These are phyloP conservation scores for Bombus pyrosoma DNA, from an alignment of 1,140 invertebrate genomes.

Conservation along the genomic window DNA sequence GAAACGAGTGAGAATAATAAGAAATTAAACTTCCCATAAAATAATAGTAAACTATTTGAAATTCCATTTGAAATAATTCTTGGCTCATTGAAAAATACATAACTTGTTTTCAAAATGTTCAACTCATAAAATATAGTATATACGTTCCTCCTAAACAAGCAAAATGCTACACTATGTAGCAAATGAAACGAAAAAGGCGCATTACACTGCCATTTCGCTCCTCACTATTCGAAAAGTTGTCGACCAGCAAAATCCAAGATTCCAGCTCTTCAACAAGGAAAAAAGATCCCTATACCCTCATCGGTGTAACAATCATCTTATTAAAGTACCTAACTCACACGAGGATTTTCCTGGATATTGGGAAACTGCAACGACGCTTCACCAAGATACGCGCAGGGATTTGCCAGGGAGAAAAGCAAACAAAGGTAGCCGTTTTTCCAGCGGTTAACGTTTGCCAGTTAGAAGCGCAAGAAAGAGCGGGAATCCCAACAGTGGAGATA, in stretches of 20 bases:
- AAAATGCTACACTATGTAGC: no score
- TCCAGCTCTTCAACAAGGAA: background rate
- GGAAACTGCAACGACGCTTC: background rate
- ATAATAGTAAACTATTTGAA: no score
- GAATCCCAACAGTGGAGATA: no score
- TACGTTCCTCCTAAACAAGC: no score
- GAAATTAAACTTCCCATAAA: no score
- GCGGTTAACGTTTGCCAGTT: background rate
- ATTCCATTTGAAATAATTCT: no score
- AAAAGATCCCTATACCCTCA: no score
- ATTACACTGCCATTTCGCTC: background rate
- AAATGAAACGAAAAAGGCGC: background rate
- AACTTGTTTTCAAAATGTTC: no score
- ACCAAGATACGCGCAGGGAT: background rate
- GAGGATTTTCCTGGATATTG: background rate
- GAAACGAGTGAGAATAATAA: no score
- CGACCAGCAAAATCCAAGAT: background rate
- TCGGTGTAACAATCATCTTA: background rate
- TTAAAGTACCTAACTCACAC: no score
- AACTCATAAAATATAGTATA: no score
- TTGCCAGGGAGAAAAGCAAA: constrained; percentile 1
- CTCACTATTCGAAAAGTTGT: background rate
- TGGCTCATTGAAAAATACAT: no score
- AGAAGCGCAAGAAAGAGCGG: background rate
- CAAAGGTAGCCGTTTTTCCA: background rate